Evolutionary conservation across 2,888 invertebrate genomes (phyloP).

Genomic region (Barypeithes pellucidus): DNA sequence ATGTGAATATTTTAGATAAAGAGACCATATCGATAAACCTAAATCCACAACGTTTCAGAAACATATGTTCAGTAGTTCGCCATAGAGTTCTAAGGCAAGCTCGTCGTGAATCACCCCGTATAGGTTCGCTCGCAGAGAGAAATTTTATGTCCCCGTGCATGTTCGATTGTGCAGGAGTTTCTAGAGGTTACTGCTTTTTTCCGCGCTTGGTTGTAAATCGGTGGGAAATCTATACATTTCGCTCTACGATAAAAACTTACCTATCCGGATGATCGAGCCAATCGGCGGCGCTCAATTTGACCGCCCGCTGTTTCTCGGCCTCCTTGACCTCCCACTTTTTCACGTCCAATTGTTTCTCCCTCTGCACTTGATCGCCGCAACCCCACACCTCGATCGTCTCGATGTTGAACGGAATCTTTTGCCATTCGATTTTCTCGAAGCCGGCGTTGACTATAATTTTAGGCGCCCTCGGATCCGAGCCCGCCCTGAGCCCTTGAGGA

Average conservation of each 20-base stretch:
- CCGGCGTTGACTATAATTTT: conserved; percentile 82
- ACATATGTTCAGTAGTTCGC: too few species aligned
- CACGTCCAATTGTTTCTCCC: conserved; percentile 89
- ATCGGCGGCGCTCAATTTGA: conserved; percentile 90
- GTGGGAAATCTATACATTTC: too few species aligned
- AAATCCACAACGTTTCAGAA: too few species aligned
- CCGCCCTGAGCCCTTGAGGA: conserved; percentile 88
- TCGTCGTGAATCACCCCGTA: too few species aligned
- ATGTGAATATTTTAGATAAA: too few species aligned
- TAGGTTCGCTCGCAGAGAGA: too few species aligned
- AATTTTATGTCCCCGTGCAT: too few species aligned
- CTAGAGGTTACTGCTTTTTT: too few species aligned
- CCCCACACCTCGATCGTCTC: conserved; percentile 86
- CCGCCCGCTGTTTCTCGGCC: conserved; percentile 87
- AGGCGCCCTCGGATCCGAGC: conserved; percentile 85
- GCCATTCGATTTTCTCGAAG: conserved; percentile 81
- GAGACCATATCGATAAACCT: too few species aligned
- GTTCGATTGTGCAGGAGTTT: too few species aligned
- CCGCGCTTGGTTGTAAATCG: too few species aligned
- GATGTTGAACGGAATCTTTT: conserved; percentile 79
- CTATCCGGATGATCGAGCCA: conserved; percentile 97
- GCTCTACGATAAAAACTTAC: conserved; percentile 30
- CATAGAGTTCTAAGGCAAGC: too few species aligned
- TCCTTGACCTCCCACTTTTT: conserved; percentile 88
- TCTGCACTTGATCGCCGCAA: conserved; percentile 84